phyloP scores from a whole-genome alignment of 2,113 vertebrate genomes.

The Ivindomyrus marchei region DNA sequence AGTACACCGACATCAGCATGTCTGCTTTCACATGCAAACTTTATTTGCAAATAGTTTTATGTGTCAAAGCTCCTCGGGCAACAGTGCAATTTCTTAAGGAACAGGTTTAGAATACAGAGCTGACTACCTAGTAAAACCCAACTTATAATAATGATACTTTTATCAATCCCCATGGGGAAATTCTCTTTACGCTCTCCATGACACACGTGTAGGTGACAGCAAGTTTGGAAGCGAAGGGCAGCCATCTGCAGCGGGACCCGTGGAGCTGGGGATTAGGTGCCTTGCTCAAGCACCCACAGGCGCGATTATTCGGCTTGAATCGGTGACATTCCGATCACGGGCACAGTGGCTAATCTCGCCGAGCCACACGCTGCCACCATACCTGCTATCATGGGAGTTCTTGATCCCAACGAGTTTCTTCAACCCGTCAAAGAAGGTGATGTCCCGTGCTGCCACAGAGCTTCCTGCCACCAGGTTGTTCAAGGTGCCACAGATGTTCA shows the following conservation, averaged over 20 bases:
- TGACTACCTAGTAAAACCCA: neutral
- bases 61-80: neutral
- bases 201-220: neutral
- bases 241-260: neutral
- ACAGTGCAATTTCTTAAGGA: neutral
- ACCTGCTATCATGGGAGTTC: conserved; percentile 78
- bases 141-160: neutral
- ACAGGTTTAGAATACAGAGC: neutral
- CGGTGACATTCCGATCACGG: neutral
- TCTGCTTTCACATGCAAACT: neutral
- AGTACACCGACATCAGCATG: neutral
- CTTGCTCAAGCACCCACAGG: neutral
- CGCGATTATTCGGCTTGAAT: neutral
- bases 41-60: neutral
- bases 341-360: neutral
- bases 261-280: neutral
- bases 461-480: conserved; percentile 85
- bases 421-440: conserved; percentile 85
- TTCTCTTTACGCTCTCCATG: neutral
- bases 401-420: conserved; percentile 87
- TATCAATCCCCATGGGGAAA: neutral
- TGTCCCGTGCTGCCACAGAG: conserved; percentile 76
- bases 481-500: conserved; percentile 84
- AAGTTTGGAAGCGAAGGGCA: neutral
- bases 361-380: neutral